Conservation (phyloP, 1,140 invertebrate species). For the Drosophila sturtevanti region DNA sequence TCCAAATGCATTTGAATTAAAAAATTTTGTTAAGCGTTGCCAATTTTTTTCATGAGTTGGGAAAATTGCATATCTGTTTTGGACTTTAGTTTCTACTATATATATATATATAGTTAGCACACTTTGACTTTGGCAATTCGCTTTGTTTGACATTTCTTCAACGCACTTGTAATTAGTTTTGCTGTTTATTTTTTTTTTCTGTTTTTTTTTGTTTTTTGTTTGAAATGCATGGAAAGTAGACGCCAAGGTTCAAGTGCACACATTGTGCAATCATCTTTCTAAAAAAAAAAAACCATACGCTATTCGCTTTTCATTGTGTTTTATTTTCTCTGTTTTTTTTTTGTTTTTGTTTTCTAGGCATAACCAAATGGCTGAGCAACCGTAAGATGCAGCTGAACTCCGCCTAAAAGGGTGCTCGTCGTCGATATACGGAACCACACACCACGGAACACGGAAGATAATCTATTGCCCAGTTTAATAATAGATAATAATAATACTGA, state of each 20-base stretch:
- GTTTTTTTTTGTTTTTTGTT: too few relatives aligned
- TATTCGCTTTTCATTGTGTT: too few relatives aligned
- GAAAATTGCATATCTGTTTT: constrained; percentile 13
- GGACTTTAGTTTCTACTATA: constrained; percentile 10
- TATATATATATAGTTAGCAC: constrained; percentile 27
- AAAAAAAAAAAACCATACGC: not conserved
- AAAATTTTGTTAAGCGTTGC: not conserved
- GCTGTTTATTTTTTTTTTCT: constrained; percentile 24
- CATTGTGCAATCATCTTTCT: constrained; percentile 38
- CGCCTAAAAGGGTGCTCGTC: constrained; percentile 13
- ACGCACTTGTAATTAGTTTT: constrained; percentile 64
- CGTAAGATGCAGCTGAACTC: constrained; percentile 55
- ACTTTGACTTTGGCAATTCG: constrained; percentile 58
- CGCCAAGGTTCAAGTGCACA: constrained; percentile 42
- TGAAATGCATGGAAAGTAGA: too few relatives aligned
- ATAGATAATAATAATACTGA: constrained; percentile 18
- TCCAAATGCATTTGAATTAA: not conserved
- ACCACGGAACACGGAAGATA: constrained; percentile 7
- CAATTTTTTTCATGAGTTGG: not conserved
- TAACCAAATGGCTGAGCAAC: constrained; percentile 53
- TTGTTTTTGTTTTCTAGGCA: constrained; percentile 38
- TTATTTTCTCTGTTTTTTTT: not conserved
- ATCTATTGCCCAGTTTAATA: constrained; percentile 6
- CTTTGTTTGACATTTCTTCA: constrained; percentile 71
- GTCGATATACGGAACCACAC: constrained; percentile 7